These are phyloP conservation scores for Syritta pipiens DNA, from an alignment of 2,888 invertebrate species.

Conservation along the genomic window DNA sequence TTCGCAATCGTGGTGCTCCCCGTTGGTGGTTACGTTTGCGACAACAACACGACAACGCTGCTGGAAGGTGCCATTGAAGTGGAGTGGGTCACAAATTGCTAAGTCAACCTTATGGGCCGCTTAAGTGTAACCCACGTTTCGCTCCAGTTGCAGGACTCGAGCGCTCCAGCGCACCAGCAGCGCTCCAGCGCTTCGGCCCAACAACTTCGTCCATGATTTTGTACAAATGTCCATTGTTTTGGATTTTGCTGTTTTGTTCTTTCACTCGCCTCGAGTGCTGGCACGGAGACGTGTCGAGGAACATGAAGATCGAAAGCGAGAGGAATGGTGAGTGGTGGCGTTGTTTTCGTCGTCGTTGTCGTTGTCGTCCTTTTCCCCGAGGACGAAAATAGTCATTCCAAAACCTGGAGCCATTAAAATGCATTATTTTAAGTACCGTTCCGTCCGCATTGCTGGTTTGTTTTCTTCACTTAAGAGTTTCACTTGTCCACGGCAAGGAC, in stretches of 20 bases:
- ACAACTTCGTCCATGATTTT: constrained; percentile 67
- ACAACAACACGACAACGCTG: too few relatives aligned
- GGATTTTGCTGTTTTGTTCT: constrained; percentile 41
- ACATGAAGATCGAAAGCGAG: constrained; percentile 23
- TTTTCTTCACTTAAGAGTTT: constrained; percentile 61
- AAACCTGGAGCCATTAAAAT: constrained; percentile 65
- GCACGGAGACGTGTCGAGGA: constrained; percentile 56
- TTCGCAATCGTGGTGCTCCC: background rate
- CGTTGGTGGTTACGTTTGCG: constrained; percentile 30
- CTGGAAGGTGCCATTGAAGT: background rate
- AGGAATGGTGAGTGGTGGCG: background rate
- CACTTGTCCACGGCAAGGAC: constrained; percentile 33
- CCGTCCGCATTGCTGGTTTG: constrained; percentile 66
- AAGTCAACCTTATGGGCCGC: constrained; percentile 65
- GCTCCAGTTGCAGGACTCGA: constrained; percentile 59
- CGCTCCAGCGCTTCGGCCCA: too few relatives aligned
- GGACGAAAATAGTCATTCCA: constrained; percentile 63
- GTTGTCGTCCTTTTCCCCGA: background rate
- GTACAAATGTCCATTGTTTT: constrained; percentile 68
- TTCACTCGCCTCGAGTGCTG: constrained; percentile 58
- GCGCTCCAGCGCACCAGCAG: too few relatives aligned
- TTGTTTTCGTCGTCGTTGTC: constrained; percentile 49
- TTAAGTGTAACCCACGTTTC: constrained; percentile 68
- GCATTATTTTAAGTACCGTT: constrained; percentile 69
- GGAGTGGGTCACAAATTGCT: constrained; percentile 49